Evolutionary conservation across 1,140 invertebrate species (phyloP), one percentile per base, ranked within the genome.

Genomic region (Brachionus angularis): DNA sequence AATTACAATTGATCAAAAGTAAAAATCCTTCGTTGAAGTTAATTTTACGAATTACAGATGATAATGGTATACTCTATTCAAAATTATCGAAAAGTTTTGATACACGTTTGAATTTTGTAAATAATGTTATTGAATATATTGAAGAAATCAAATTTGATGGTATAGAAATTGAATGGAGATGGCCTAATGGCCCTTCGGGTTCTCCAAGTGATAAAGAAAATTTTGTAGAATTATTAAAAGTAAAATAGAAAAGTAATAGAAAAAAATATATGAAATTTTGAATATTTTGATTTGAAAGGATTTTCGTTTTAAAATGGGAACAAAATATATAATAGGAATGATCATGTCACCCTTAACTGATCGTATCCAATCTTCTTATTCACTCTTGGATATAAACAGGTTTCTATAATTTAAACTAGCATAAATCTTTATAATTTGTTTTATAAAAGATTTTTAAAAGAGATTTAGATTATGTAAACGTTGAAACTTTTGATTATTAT

Each of bases 151-250:
- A 90, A 75, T 97, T 97, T 79, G 93, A 97, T 82, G 94, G 94
- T 7, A 84, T 96, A 21, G 93, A 97, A 81, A 83, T 97, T 73
- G 93, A 96, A 78, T 97, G 93, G 92, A 92, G 96, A 78, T 97
- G 96, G 83, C 93, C 93, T 0, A 88, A 89, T 0, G 88, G 89
- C 78, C 83, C 93, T 39, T 93, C 95, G 77, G 93, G 93, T 70
- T 91, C 92, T 75, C 86, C 90, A 0, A 87, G 89, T 44, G 93
- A 97, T 79, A 88, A 87, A 71, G 87, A 90, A 74, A 91, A 93
- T 80, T 96, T 96, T 78, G 89, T 91, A 5, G 85, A 86, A 74
- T 85, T 97, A 18, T 89, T 96, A 27, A 85, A 88, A 85, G 89
- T 89, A 82, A 79, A 2, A n/a, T n/a, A n/a, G n/a, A n/a, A n/a